Base-by-base conservation (phyloP, 2,113 vertebrate genomes). In the Thamnophis sirtalis region DNA sequence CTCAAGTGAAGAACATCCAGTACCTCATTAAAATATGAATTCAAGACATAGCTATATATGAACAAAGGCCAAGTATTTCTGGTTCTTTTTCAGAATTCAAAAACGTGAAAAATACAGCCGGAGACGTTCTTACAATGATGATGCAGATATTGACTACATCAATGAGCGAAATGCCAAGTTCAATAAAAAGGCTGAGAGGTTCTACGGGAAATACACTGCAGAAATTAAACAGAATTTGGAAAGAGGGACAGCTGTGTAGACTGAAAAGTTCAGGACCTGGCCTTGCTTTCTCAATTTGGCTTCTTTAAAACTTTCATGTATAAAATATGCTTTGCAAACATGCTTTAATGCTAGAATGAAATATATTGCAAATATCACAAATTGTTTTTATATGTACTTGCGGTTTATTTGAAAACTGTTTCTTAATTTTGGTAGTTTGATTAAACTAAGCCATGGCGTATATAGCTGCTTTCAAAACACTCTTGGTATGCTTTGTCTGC, bases 141-240 rank as follows among this genome's bases (percentile, higher is more conserved):
- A 99, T 0, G 98, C 99, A 0, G 98, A 99, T 96, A 99, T 99
- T 0, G 99, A 99, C 96, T 99, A 99, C 97, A 99, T 99, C 5
- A 99, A 99, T 0, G 99, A 99, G 96, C 98, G 99, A 53, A 99
- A 99, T 0, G 99, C 99, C 96, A 99, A 99, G 94, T 99, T 99
- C 98, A 99, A 99, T 96, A 99, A 99, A 97, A 99, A 99, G 93
- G 99, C 99, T 0, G 99, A 99, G 95, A 98, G 99, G 24, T 99
- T 99, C 98, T 99, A 99, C 0, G 99, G 99, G 92, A 99, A 99
- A 96, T 99, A 99, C 93, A 99, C 99, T 0, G 99, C 99, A 0
- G 99, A 99, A 96, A 99, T 99, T 95, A 99, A 99, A 68, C 99
- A 99, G 96, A 99, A 99, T 96, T 88, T 99, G 98, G 99, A 99